Conservation (phyloP, 2,113 vertebrate genomes). For the Syngnathoides biaculeatus region DNA sequence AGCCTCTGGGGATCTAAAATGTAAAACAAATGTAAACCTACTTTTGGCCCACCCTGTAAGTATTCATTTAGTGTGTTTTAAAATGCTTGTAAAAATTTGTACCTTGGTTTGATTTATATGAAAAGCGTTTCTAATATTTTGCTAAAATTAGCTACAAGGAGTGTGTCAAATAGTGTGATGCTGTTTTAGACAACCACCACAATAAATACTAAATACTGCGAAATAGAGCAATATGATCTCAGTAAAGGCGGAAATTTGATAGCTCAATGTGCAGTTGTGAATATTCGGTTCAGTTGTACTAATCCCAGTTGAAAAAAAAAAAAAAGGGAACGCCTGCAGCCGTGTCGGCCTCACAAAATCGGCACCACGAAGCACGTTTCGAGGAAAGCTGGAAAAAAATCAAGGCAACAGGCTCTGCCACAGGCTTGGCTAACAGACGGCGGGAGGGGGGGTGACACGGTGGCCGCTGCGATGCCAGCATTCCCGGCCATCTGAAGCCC, state of each 20-base stretch:
- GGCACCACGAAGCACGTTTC: background rate
- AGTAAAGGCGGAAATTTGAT: background rate
- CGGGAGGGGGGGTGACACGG: constrained; percentile 14
- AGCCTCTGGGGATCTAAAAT: too few species aligned
- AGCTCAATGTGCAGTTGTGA: background rate
- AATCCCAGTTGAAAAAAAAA: background rate
- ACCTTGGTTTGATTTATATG: too few species aligned
- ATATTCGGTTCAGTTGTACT: background rate
- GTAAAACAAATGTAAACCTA: too few species aligned
- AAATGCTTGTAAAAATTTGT: too few species aligned
- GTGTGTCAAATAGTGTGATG: too few species aligned
- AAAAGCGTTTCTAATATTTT: too few species aligned
- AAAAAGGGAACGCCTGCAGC: background rate
- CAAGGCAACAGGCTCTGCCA: constrained; percentile 12
- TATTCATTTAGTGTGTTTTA: background rate
- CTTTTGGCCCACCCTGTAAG: too few species aligned
- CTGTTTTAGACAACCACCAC: background rate
- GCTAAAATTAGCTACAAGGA: too few species aligned
- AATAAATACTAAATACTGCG: too few species aligned
- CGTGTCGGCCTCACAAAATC: background rate
- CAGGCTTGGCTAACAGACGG: constrained; percentile 23
- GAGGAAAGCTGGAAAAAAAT: background rate
- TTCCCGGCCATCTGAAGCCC: constrained; percentile 33
- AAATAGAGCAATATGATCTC: background rate
- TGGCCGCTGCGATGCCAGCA: constrained; percentile 14